Conservation (phyloP, 2,888 invertebrate species). For the Iselma pallidipennis region DNA sequence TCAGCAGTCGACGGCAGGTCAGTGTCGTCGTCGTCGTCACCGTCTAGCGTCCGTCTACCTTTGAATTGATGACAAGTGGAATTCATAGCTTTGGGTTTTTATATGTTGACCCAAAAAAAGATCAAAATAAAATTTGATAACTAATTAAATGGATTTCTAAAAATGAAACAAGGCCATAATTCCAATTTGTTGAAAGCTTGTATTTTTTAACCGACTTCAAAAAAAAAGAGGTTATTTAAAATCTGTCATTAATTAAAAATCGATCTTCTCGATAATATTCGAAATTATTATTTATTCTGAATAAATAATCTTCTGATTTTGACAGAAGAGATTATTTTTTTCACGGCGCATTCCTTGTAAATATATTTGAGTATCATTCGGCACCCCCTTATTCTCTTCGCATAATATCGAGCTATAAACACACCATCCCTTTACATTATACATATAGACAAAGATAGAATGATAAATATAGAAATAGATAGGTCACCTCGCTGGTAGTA, state of each 20-base stretch:
- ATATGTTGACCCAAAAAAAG: background rate
- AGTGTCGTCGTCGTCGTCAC: conserved; percentile 24
- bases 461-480: background rate
- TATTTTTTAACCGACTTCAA: too few relatives aligned
- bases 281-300: background rate
- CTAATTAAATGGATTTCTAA: background rate
- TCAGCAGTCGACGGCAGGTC: conserved; percentile 29
- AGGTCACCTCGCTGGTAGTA: background rate
- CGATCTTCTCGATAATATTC: too few relatives aligned
- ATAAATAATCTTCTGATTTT: background rate
- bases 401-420: background rate
- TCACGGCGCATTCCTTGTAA: background rate
- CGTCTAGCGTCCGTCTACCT: conserved; percentile 30
- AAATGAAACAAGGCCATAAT: background rate
- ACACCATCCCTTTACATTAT: background rate
- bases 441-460: background rate
- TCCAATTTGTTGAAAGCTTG: too few relatives aligned
- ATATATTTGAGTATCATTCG: background rate
- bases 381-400: background rate
- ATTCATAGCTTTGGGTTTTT: background rate
- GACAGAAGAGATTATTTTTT: background rate
- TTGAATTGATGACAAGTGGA: conserved; percentile 1
- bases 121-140: background rate
- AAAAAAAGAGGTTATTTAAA: too few relatives aligned
- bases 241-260: too few relatives aligned